phyloP scores from a whole-genome alignment of 2,113 vertebrate genomes.

The Porphyrio hochstetteri region DNA sequence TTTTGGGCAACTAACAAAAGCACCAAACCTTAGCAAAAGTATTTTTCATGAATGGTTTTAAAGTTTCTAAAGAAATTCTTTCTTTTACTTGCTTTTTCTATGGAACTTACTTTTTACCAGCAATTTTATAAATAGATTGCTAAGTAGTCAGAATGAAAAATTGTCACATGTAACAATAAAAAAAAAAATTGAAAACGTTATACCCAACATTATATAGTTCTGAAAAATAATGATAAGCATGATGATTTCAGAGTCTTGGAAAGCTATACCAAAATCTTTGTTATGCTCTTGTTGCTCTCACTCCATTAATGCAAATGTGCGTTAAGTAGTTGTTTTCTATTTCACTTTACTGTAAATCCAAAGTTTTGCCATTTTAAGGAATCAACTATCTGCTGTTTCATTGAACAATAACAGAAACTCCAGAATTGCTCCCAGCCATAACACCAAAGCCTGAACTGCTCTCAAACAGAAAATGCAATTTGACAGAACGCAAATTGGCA shows the following conservation, averaged over 20 bases:
- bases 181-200: background rate
- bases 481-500: background rate
- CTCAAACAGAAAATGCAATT: background rate
- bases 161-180: background rate
- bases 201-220: background rate
- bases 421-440: background rate
- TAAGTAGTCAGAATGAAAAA: background rate
- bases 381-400: background rate
- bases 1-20: background rate
- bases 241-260: background rate
- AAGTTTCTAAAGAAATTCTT: background rate
- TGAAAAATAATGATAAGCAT: background rate
- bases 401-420: background rate
- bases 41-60: background rate
- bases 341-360: background rate
- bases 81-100: background rate
- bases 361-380: background rate
- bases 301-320: background rate
- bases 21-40: background rate
- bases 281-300: background rate
- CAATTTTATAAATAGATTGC: background rate
- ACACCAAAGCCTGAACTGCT: background rate
- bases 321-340: background rate
- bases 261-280: background rate
- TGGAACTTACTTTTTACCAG: background rate